A percentile compares a stretch with the other conserved stretches of the same genome.
These are phyloP conservation scores for Eupithecia subumbrata DNA, from an alignment of 2,888 invertebrate species.

Conservation along the genomic window DNA sequence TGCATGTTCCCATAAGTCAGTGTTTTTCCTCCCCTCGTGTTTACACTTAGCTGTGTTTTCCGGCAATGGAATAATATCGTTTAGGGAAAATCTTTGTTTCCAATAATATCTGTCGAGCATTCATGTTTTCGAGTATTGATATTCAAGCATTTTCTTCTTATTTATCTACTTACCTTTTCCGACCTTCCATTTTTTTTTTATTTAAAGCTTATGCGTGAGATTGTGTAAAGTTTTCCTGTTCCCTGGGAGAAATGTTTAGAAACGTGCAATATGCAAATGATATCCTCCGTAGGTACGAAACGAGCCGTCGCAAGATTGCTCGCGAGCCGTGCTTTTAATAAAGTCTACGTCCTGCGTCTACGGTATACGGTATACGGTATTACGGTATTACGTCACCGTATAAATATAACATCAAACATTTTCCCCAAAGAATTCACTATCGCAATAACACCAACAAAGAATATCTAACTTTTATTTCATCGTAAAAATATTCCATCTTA, in stretches of 20 bases:
- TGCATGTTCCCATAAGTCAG: constrained; percentile 45
- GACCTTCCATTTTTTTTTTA: neutral
- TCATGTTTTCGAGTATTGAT: neutral
- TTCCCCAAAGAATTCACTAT: constrained; percentile 21
- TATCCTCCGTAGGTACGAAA: neutral
- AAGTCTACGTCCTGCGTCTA: constrained; percentile 12
- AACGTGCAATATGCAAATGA: constrained; percentile 11
- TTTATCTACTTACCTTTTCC: neutral
- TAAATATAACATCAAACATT: constrained; percentile 10
- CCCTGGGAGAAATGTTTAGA: neutral
- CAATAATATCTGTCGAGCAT: neutral
- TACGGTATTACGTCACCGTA: constrained; percentile 11
- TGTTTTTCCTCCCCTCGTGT: constrained; percentile 36
- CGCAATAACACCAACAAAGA: constrained; percentile 29
- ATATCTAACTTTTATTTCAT: constrained; percentile 35
- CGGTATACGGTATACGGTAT: neutral
- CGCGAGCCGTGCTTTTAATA: constrained; percentile 9
- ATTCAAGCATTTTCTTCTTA: neutral
- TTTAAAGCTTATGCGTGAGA: neutral
- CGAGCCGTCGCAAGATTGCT: constrained; percentile 3
- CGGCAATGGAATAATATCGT: constrained; percentile 35
- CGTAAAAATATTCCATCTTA: constrained; percentile 40
- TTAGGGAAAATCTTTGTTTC: constrained; percentile 19
- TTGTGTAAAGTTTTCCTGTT: neutral
- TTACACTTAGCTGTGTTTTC: constrained; percentile 32